These are phyloP conservation scores for Hafferia zeledoni DNA, from an alignment of 2,797 vertebrate species.

Conservation along the genomic window DNA sequence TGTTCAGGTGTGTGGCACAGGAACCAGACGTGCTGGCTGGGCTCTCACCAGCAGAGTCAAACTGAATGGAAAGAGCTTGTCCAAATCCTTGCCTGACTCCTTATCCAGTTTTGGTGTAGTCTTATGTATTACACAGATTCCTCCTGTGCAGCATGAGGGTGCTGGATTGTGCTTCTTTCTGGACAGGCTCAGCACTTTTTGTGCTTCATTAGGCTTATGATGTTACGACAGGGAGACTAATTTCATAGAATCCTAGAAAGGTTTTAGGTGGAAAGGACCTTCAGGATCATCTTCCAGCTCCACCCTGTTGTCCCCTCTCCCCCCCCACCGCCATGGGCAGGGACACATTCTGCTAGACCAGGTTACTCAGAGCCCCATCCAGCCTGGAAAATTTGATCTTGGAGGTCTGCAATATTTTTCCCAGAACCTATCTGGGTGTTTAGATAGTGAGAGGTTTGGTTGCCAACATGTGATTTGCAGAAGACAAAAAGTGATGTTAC, in stretches of 20 bases:
- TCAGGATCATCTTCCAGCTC: too few relatives aligned
- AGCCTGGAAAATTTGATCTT: not conserved
- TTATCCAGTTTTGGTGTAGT: not conserved
- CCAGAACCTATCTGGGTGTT: not conserved
- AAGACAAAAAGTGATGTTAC: accelerated
- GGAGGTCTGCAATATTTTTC: not conserved
- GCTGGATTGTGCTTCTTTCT: not conserved
- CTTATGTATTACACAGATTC: too few relatives aligned
- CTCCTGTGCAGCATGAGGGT: not conserved
- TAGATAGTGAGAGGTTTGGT: too few relatives aligned
- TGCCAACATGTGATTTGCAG: not conserved
- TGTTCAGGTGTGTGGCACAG: accelerated
- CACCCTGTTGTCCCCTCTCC: too few relatives aligned
- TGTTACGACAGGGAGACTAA: not conserved
- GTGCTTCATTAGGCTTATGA: not conserved
- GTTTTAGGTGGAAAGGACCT: not conserved
- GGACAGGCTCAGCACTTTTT: not conserved
- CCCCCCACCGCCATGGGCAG: accelerated
- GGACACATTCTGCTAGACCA: too few relatives aligned
- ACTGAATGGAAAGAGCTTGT: not conserved
- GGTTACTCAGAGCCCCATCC: not conserved
- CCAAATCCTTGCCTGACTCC: not conserved
- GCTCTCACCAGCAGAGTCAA: not conserved
- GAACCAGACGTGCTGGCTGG: not conserved
- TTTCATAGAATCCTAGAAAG: not conserved